Base-by-base conservation (phyloP, 1,140 invertebrate genomes). In the Hestina assimilis region DNA sequence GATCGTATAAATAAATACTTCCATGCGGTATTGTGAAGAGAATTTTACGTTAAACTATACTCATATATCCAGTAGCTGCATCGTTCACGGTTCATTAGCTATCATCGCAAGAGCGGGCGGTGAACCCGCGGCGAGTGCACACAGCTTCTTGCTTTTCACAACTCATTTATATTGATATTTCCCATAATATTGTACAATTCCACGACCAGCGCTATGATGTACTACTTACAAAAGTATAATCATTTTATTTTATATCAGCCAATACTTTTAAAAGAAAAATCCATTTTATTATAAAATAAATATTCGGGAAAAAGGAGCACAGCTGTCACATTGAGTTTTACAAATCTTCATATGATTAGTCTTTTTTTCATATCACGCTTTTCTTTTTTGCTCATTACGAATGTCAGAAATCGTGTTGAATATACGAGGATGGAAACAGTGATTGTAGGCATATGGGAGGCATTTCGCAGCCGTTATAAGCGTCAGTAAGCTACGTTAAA, bases 401-500 rank as follows among this genome's bases (percentile, higher is more conserved):
- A 61, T 45, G 45, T 48, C 38, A 57, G 53, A 53, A 60, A 60
- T 57, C 26, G 29, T 51, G 43, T 61, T 52, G 46, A 61, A 60
- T 61, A 54, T 60, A 52, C 51, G 48, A 56, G 54, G 57, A 56
- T 33, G 47, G 62, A 59, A 45, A 55, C 55, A 43, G 55, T 59
- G 57, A 64, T 57, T 53, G 56, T 53, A 71, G 58, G 63, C 69
- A 65, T 69, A 70, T 66, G 60, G 41, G 59, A 66, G 63, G 60
- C 59, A 62, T 75, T 79, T 70, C 56, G 70, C 66, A 69, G 63
- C 72, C 62, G 72, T 73, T 69, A 63, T 74, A 80, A 75, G 69
- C 74, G 66, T 58, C 55, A 66, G 61, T 78, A 75, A 80, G 72
- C 72, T 62, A 65, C 54, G 59, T 72, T 67, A 78, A 74, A 74